A percentile compares a stretch with the other conserved stretches of the same genome.
phyloP scores from a whole-genome alignment of 2,888 invertebrate genomes.

The Stegana nigrithorax region DNA sequence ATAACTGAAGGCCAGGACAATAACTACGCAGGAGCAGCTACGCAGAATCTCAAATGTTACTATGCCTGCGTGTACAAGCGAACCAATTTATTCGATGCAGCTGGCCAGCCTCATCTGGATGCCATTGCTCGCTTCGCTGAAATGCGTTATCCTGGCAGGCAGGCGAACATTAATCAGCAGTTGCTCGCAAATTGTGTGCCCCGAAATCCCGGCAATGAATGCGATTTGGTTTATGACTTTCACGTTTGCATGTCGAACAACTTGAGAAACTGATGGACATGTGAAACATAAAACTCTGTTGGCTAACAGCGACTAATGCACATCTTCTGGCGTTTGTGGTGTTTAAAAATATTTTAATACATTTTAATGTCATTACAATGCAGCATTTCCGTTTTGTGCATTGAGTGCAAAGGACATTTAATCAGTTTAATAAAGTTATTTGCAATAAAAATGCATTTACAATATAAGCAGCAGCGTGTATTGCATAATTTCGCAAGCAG shows the following conservation, averaged over 20 bases:
- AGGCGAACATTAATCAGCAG: slow-evolving; percentile 38
- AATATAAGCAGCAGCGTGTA: background rate
- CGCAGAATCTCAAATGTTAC: slow-evolving; percentile 44
- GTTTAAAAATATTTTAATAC: too few species aligned
- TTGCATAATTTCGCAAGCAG: background rate
- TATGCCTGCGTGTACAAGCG: slow-evolving; percentile 45
- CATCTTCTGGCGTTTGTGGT: too few species aligned
- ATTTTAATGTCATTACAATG: background rate
- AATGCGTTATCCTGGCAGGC: too few species aligned
- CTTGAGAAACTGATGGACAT: too few species aligned
- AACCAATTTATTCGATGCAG: slow-evolving; percentile 33
- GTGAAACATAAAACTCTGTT: too few species aligned
- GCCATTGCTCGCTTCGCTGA: too few species aligned
- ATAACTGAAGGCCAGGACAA: slow-evolving; percentile 31
- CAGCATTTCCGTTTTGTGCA: background rate
- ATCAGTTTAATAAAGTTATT: slow-evolving; percentile 49
- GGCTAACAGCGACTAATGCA: too few species aligned
- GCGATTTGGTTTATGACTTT: slow-evolving; percentile 35
- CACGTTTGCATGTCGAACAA: slow-evolving; percentile 42
- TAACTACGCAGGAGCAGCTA: slow-evolving; percentile 33
- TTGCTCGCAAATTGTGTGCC: slow-evolving; percentile 30
- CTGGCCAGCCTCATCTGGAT: too few species aligned
- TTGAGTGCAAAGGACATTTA: slow-evolving; percentile 13
- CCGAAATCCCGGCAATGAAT: slow-evolving; percentile 22
- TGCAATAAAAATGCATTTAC: slow-evolving; percentile 48